A percentile compares a stretch with the other conserved stretches of the same genome.
Conservation (phyloP, 2,113 vertebrate species). For the Turdus rufiventris region DNA sequence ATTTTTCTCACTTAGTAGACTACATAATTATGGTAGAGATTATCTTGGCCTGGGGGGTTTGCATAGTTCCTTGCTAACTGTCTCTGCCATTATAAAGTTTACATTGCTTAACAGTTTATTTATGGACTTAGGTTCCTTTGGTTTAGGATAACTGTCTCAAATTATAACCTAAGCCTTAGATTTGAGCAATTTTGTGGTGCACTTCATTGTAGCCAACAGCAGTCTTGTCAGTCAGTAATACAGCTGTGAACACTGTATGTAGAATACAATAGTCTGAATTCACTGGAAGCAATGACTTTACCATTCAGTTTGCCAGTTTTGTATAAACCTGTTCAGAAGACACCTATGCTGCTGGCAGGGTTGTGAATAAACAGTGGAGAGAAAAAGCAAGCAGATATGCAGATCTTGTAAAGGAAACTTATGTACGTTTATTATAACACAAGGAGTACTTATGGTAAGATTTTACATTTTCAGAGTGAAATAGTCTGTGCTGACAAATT, state of each 20-base stretch:
- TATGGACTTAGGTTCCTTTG: neutral
- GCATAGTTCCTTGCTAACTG: neutral
- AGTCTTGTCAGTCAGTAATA: neutral
- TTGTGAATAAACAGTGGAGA: neutral
- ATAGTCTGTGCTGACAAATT: neutral
- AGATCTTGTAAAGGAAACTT: neutral
- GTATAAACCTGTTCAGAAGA: neutral
- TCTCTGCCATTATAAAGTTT: neutral
- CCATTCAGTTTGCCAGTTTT: neutral
- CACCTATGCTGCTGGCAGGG: neutral
- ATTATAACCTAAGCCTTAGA: neutral
- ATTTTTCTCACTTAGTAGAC: neutral
- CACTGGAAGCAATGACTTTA: neutral
- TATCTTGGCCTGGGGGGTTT: neutral
- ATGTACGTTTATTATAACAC: neutral
- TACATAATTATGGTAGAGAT: neutral
- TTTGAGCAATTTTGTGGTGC: neutral
- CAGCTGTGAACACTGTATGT: neutral
- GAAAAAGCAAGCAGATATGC: neutral
- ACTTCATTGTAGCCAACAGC: neutral
- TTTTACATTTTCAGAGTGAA: neutral
- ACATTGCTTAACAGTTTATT: neutral
- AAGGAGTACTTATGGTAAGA: neutral
- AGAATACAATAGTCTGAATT: neutral
- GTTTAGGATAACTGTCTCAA: slow-evolving; percentile 3